phyloP scores from a whole-genome alignment of 2,797 vertebrate species.

The Clarias laeviceps region DNA sequence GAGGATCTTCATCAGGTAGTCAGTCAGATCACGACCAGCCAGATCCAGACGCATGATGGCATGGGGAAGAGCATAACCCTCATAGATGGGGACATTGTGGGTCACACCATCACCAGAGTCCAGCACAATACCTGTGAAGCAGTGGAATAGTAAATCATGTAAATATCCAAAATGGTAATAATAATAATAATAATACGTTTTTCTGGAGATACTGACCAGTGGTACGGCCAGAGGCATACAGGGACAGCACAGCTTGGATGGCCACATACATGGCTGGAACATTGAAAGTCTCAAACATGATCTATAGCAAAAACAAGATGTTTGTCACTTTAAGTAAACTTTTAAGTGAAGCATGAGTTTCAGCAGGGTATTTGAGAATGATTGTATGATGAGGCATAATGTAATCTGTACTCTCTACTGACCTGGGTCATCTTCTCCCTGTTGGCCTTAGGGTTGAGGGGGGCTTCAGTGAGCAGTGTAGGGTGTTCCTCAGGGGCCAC shows the following conservation, averaged over 20 bases:
- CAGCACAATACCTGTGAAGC: conserved; percentile 86
- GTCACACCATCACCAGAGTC: conserved; percentile 98
- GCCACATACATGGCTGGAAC: conserved; percentile 83
- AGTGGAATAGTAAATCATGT: neutral
- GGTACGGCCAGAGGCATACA: conserved; percentile 83
- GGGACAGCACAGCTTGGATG: conserved; percentile 82
- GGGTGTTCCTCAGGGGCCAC: conserved; percentile 98
- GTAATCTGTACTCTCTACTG: neutral
- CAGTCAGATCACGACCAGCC: conserved; percentile 95
- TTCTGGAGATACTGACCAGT: conserved; percentile 72
- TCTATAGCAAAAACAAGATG: conserved; percentile 57
- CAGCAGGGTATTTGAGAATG: neutral
- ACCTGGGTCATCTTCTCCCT: conserved; percentile 99
- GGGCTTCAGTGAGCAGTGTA: conserved; percentile 95
- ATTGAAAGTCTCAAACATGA: conserved; percentile 87
- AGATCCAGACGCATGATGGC: conserved; percentile 98
- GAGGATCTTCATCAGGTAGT: conserved; percentile 99
- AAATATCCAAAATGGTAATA: neutral
- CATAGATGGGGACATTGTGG: conserved; percentile 98
- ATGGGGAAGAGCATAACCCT: conserved; percentile 95
- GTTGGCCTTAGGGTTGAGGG: conserved; percentile 98
- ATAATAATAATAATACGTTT: neutral
- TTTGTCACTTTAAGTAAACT: neutral
- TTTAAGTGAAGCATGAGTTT: neutral
- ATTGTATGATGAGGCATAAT: neutral